Evolutionary conservation across 1,140 invertebrate species (phyloP), one percentile per base, ranked within the genome.

Genomic region (Anastrepha obliqua): DNA sequence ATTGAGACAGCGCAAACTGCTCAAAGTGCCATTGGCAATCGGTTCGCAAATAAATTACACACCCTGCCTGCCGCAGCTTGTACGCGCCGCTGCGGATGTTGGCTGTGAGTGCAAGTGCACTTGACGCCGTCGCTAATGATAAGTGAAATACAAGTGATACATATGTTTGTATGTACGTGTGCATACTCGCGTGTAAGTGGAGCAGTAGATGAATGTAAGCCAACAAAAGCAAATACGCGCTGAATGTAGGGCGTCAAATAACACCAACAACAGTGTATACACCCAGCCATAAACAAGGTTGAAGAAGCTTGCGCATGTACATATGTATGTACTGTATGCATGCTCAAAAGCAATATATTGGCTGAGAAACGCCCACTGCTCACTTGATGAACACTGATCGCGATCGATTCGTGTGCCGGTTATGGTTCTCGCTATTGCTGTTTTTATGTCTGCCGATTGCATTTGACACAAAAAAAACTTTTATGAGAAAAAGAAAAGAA

Each of bases 11-110:
- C 39, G 15, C 17, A 15, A 42, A 15, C 44, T 20, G 20, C 74
- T 55, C n/a, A n/a, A 55, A 81, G 55, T 55, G 74, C 17, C 47
- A 81, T 58, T 20, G 20, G 74, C 74, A 81, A 81, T 20, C 42
- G 47, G 6, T 81, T 81, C 55, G 74, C 55, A 55, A 81, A 81
- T 55, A 81, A 55, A 81, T 51, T 81, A 81, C 51, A 20, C 47
- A 2, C 47, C 51, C 20, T 81, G 47, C 3, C 74, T 81, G 74
- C 44, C n/a, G 55, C n/a, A 81, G 74, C 74, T 81, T 47, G 17
- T 74, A 13, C 9, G 74, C 47, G 42, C 11, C 5, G 44, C 20
- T 2, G 70, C 47, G 42, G 44, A 17, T 74, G 15, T 74, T 74
- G 70, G 17, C 39, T 44, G 42, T 44, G 70, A 74, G 70, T 74